Conservation (phyloP, 2,113 vertebrate genomes). For the Struthio camelus region DNA sequence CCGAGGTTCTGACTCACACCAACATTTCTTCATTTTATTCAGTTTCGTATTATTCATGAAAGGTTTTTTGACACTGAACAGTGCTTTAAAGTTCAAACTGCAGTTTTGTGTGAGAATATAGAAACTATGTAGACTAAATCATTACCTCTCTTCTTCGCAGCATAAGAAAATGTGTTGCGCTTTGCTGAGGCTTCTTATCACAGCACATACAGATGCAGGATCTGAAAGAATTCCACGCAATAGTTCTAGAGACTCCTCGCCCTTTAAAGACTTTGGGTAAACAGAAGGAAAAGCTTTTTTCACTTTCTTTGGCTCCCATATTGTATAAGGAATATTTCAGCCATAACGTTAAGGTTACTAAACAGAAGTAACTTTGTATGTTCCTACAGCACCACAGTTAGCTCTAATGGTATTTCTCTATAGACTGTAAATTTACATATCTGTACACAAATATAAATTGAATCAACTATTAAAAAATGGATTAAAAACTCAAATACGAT, state of each 20-base stretch:
- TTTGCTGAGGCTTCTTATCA: background rate
- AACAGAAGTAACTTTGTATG: background rate
- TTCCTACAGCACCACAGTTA: background rate
- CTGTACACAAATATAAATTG: constrained; percentile 26
- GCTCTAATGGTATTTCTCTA: background rate
- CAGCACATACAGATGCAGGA: background rate
- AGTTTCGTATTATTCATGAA: background rate
- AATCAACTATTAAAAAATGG: constrained; percentile 1
- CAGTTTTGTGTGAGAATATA: background rate
- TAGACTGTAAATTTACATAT: background rate
- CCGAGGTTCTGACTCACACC: background rate
- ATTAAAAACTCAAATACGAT: constrained; percentile 50
- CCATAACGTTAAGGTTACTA: background rate
- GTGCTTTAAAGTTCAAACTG: background rate
- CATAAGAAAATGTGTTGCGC: background rate
- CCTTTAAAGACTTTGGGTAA: background rate
- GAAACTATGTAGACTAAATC: background rate
- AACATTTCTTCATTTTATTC: background rate
- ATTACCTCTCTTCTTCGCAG: background rate
- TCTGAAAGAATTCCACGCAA: background rate
- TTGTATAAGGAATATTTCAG: background rate
- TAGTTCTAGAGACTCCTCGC: background rate
- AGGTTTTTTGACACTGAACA: background rate
- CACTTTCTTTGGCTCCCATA: background rate
- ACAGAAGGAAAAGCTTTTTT: background rate